These are phyloP conservation scores for Sphinx pinastri DNA, from an alignment of 2,888 invertebrate genomes.

Conservation along the genomic window DNA sequence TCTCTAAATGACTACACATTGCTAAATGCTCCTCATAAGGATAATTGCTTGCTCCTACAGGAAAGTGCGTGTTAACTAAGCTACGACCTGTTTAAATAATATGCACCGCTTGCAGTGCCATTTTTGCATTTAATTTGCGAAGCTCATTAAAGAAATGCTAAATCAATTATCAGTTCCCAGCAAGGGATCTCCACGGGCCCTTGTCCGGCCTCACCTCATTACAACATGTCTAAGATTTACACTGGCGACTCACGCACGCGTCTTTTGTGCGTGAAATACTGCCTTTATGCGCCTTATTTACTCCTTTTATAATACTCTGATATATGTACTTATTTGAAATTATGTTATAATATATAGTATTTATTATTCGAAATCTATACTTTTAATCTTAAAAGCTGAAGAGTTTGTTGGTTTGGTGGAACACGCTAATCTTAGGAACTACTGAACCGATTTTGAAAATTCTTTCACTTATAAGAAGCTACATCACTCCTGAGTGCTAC, in stretches of 20 bases:
- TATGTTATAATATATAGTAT: no score
- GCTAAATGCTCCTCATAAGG: no score
- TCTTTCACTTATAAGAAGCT: no score
- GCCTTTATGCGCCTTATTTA: conserved; percentile 25
- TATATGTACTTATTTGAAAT: no score
- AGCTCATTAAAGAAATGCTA: conserved; percentile 25
- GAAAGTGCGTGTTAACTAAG: background rate
- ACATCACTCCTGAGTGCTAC: no score
- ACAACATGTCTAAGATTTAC: conserved; percentile 64
- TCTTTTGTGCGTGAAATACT: conserved; percentile 39
- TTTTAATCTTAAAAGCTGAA: no score
- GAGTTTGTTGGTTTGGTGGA: no score
- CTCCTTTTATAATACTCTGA: background rate
- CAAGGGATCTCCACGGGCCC: conserved; percentile 47
- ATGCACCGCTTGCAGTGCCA: background rate
- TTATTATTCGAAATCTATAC: no score
- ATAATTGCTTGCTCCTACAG: no score
- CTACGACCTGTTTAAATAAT: background rate
- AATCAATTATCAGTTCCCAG: conserved; percentile 54
- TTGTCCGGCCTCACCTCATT: conserved; percentile 62
- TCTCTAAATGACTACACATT: no score
- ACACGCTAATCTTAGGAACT: no score
- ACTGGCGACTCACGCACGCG: conserved; percentile 59
- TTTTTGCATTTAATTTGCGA: conserved; percentile 10
- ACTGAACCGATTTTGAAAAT: no score